Evolutionary conservation across 2,113 vertebrate genomes (phyloP), one percentile per base, ranked within the genome.

Genomic region (Barbus barbus): DNA sequence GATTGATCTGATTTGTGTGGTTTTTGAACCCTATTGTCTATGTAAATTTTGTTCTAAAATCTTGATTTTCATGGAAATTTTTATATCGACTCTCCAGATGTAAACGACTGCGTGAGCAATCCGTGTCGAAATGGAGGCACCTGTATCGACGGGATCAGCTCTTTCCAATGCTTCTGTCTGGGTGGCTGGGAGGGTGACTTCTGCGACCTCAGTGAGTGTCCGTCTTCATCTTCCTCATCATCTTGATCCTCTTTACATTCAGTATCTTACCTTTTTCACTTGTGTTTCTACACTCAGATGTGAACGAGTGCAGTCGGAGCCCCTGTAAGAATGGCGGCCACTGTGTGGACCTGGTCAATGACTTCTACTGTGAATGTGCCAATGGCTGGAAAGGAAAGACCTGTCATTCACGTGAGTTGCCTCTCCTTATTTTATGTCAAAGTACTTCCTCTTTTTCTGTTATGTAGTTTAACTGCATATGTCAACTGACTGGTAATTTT

Each of bases 311-410:
- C 93, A 92, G 93, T 74, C 95, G 95, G 58, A 96, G 97, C 89
- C 97, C 97, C 1, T 99, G 97, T 89, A 97, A 96, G 88, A 98
- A 98, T 2, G 96, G 95, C 18, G 98, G 98, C 3, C 94, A 77
- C 82, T 99, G 98, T 91, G 90, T 96, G 67, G 97, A 99, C 91
- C 92, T 97, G 88, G 93, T 97, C 86, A 98, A 97, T 0, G 98
- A 97, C 93, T 99, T 98, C 93, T 95, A 96, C 94, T 99, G 98
- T 74, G 93, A 95, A 48, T 99, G 97, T 6, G 92, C 93, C 13
- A 93, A 96, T 58, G 95, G 92, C 89, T 99, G 98, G 98, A 99
- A 99, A 94, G 98, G 98, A 89, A 99, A 99, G 94, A 98, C 97
- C 83, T 99, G 98, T 90, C 97, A 98, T 91, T 99, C 97, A 22